Percentiles rank a stretch among this genome's conserved stretches.
These are phyloP conservation scores for Tipula helvola DNA, from an alignment of 2,888 invertebrate species.

Conservation along the genomic window DNA sequence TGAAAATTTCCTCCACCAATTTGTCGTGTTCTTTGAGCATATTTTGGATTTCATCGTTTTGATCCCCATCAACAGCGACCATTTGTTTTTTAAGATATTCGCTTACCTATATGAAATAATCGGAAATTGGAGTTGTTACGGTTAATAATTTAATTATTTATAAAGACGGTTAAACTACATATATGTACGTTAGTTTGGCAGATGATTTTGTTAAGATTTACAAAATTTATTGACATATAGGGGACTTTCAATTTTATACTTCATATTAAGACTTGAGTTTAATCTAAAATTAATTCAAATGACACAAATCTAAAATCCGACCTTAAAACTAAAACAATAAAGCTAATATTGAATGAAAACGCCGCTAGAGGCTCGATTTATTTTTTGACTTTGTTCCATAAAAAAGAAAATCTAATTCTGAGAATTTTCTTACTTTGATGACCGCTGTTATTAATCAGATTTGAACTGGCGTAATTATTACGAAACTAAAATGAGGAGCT, in stretches of 20 bases:
- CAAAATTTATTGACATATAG: not conserved
- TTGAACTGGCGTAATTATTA: too few relatives aligned
- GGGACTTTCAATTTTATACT: not conserved
- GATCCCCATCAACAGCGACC: conserved; percentile 65
- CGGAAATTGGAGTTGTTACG: not conserved
- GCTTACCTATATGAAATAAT: conserved; percentile 53
- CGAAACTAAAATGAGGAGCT: too few relatives aligned
- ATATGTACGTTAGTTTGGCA: not conserved
- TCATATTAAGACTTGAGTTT: too few relatives aligned
- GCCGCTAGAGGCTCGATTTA: too few relatives aligned
- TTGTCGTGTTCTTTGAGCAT: conserved; percentile 84
- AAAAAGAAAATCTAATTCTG: too few relatives aligned
- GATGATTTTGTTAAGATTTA: not conserved
- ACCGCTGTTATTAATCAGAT: too few relatives aligned
- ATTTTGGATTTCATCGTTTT: conserved; percentile 65
- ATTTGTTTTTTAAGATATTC: conserved; percentile 87
- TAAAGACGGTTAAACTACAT: not conserved
- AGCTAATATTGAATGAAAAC: too few relatives aligned
- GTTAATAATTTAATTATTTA: not conserved
- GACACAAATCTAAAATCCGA: too few relatives aligned
- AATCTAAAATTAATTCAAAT: too few relatives aligned
- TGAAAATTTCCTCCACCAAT: conserved; percentile 91
- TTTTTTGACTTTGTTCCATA: too few relatives aligned
- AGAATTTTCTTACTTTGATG: too few relatives aligned
- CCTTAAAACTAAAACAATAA: too few relatives aligned